Conservation (phyloP, 2,113 vertebrate genomes). For the Alexandromys fortis region DNA sequence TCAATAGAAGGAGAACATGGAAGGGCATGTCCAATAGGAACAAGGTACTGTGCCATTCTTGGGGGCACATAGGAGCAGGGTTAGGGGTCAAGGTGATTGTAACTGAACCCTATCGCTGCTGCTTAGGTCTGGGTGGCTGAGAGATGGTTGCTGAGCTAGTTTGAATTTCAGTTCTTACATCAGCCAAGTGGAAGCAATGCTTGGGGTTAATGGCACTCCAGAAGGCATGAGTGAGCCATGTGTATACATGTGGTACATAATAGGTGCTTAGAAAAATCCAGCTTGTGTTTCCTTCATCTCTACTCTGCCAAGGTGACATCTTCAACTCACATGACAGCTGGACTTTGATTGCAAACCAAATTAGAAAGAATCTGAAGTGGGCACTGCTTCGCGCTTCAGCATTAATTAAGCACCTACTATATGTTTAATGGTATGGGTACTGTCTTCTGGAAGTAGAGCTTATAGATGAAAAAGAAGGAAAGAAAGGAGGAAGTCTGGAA, state of each 20-base stretch:
- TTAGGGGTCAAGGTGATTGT: not conserved
- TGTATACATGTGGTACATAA: not conserved
- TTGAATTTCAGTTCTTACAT: not conserved
- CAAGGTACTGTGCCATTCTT: not conserved
- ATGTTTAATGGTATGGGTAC: not conserved
- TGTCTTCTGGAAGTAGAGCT: not conserved
- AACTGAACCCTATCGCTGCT: not conserved
- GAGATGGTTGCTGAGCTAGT: not conserved
- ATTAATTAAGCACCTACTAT: not conserved
- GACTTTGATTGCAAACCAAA: slow-evolving; percentile 1
- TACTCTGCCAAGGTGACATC: not conserved
- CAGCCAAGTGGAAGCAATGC: not conserved
- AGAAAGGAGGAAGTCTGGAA: not conserved
- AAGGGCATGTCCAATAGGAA: not conserved
- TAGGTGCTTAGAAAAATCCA: not conserved
- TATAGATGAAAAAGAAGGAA: not conserved
- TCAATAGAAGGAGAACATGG: not conserved
- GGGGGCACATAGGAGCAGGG: not conserved
- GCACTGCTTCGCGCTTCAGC: not conserved
- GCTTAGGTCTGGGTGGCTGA: not conserved
- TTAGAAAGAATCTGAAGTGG: not conserved
- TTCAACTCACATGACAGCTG: not conserved
- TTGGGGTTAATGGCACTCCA: not conserved
- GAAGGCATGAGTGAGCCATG: not conserved
- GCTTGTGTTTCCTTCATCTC: not conserved